A percentile compares a stretch with the other conserved stretches of the same genome.
Conservation (phyloP, 37 sponge, comb jelly and placozoan species). For the Aphrocallistes beatrix region DNA sequence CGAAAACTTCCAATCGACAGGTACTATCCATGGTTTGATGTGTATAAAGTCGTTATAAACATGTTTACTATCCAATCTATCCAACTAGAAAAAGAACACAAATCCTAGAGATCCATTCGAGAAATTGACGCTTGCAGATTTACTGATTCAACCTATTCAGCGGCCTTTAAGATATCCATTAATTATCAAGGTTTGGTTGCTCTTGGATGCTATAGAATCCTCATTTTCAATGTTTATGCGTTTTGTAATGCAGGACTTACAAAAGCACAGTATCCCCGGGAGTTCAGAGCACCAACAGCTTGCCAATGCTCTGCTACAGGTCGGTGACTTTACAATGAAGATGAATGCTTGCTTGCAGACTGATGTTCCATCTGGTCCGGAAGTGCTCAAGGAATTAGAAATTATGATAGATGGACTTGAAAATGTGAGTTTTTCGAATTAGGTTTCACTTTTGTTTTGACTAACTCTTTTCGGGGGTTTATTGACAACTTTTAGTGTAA, state of each 20-base stretch:
- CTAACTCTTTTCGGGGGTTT: background rate
- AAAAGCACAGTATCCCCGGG: background rate
- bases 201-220: too few species aligned
- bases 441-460: background rate
- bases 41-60: background rate
- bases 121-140: background rate
- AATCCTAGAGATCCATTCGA: background rate
- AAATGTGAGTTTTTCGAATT: background rate
- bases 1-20: background rate
- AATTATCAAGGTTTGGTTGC: background rate
- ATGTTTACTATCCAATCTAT: background rate
- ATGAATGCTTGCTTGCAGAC: background rate
- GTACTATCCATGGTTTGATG: background rate
- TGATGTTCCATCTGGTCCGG: background rate
- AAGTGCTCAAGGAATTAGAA: background rate
- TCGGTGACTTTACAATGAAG: background rate
- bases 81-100: background rate
- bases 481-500: background rate
- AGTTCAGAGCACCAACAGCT: conserved; percentile 15
- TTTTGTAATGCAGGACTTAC: background rate
- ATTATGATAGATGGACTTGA: conserved; percentile 12
- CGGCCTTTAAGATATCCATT: background rate
- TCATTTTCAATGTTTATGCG: background rate
- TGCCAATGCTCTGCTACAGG: background rate
- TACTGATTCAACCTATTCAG: conserved; percentile 14